Conservation (phyloP, 2,888 invertebrate genomes). For the Nymphalis c-album region DNA sequence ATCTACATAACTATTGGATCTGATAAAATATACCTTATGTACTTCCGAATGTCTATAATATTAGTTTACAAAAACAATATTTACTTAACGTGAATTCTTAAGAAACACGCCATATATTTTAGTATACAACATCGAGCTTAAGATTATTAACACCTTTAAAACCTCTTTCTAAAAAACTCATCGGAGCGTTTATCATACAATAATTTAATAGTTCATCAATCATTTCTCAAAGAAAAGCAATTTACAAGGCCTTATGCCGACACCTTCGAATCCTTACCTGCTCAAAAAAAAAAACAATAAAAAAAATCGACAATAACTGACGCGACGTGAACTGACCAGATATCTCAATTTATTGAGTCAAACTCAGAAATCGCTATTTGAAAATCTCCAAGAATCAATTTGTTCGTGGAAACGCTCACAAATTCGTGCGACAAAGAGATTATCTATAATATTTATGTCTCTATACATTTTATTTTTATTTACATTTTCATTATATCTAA, state of each 20-base stretch:
- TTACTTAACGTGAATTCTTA: not conserved
- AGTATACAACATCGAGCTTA: conserved; percentile 46
- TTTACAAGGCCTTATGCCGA: conserved; percentile 62
- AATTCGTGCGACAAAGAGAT: conserved; percentile 52
- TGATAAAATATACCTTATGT: not conserved
- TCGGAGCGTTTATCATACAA: conserved; percentile 57
- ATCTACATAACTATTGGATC: no score
- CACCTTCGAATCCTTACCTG: conserved; percentile 65
- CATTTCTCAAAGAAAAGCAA: conserved; percentile 66
- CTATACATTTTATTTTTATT: conserved; percentile 39
- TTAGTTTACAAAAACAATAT: not conserved
- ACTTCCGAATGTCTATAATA: not conserved
- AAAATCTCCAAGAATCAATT: conserved; percentile 43
- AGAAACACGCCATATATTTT: not conserved
- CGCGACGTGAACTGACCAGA: conserved; percentile 68
- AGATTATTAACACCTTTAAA: conserved; percentile 51
- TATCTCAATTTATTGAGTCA: conserved; percentile 74
- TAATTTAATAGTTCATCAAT: conserved; percentile 71
- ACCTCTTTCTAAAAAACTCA: conserved; percentile 51
- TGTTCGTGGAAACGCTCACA: conserved; percentile 52
- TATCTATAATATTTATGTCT: conserved; percentile 52
- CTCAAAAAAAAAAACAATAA: conserved; percentile 41
- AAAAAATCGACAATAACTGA: conserved; percentile 73
- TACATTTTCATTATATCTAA: not conserved
- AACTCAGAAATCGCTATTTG: conserved; percentile 27